Percentiles rank a stretch among this genome's conserved stretches.
These are phyloP conservation scores for Rhagophthalmus giganteus DNA, from an alignment of 2,888 invertebrate genomes.

Conservation along the genomic window DNA sequence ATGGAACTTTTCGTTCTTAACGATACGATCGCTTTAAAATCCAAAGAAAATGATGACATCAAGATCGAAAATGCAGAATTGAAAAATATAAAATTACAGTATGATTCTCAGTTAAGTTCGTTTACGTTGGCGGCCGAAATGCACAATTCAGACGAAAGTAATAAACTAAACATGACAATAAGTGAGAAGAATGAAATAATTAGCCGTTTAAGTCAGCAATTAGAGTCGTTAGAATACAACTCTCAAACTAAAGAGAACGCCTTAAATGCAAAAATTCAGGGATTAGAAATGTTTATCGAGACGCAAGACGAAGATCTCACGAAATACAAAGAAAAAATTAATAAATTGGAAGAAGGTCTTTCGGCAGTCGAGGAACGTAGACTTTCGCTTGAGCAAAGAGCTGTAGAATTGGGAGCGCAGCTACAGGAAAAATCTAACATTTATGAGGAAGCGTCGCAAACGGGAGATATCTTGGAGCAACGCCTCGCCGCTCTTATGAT, in stretches of 20 bases:
- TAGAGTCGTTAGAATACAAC: conserved; percentile 50
- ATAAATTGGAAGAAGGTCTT: conserved; percentile 68
- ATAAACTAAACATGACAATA: conserved; percentile 29
- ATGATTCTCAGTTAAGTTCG: conserved; percentile 31
- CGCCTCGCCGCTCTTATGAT: conserved; percentile 65
- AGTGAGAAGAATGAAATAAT: conserved; percentile 40
- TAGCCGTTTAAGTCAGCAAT: conserved; percentile 50
- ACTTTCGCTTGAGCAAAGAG: conserved; percentile 63
- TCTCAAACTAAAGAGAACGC: conserved; percentile 53
- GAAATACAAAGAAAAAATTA: conserved; percentile 66
- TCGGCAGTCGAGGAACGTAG: conserved; percentile 64
- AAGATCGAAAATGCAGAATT: conserved; percentile 31
- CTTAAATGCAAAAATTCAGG: conserved; percentile 71
- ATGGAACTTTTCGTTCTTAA: too few relatives aligned
- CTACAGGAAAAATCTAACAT: conserved; percentile 60
- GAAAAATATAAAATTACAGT: conserved; percentile 30
- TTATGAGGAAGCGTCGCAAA: conserved; percentile 61
- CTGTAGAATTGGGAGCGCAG: conserved; percentile 64
- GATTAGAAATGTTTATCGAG: conserved; percentile 74
- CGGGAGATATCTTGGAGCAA: conserved; percentile 66
- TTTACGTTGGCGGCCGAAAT: conserved; percentile 36
- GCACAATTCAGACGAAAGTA: conserved; percentile 29
- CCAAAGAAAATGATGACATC: conserved; percentile 40
- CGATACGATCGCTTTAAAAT: conserved; percentile 43
- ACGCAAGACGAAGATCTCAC: conserved; percentile 68